Evolutionary conservation across 1,140 invertebrate species (phyloP), one percentile per base, ranked within the genome.

Genomic region (Drosophila kepulauana): DNA sequence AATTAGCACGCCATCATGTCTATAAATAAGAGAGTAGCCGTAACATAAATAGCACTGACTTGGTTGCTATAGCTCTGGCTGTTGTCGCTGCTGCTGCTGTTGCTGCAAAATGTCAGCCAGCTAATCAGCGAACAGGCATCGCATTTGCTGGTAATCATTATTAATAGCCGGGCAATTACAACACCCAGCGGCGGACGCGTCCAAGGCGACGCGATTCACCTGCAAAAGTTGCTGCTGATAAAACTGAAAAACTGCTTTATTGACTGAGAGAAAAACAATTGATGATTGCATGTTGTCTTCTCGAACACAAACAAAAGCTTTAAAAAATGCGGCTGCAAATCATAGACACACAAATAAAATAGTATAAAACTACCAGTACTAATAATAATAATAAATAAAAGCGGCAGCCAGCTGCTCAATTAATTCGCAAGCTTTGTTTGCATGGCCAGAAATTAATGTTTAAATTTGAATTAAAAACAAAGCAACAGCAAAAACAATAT

Each of bases 141-240:
- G 65, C 54, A 58, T 78, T 78, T 64, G 80, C 66, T 70, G 77
- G 73, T 81, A 87, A 89, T 88, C 85, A 84, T 84, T 87, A 87
- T 88, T 87, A 87, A 87, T 87, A 87, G 84, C 68, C 74, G 51
- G 66, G 63, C 85, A 87, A 89, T 89, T 87, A 87, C 82, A 84
- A 79, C 73, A 84, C 68, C 77, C 74, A 64, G 59, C 66, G 52
- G 28, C 79, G 81, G 73, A 82, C 62, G 69, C 73, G 49, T 52
- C 66, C 73, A 82, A 82, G 81, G 78, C 72, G 20, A 38, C 67
- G 33, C 67, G 28, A 72, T 13, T 72, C 61, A 76, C 51, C 67
- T 71, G 73, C 67, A 52, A 52, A 11, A 38, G 7, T 0, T 54
- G 30, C 25, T 38, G 28, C 28, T 73, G 64, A 74, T 74, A 75